Base-by-base conservation (phyloP, 2,797 vertebrate species). In the Muraenolepis orangiensis region DNA sequence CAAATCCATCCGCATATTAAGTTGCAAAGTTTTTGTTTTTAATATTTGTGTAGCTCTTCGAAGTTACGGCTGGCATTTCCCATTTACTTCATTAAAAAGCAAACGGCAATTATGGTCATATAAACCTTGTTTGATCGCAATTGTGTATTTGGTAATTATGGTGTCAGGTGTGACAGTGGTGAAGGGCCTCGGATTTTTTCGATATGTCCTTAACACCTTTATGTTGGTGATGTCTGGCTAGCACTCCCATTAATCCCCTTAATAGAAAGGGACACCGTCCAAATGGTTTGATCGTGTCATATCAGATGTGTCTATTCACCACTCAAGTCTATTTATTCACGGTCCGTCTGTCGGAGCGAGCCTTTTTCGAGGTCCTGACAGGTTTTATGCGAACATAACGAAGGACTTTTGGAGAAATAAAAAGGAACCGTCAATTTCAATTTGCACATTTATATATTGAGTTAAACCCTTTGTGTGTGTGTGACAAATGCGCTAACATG, bases 201-300 rank as follows among this genome's bases (percentile, higher is more conserved):
- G 6, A 38, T 38, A 38, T 38, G n/a, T 71, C 31, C 30, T 38
- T 70, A 23, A 70, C 38, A 34, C 38, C 69, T 23, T 36, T 38
- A 72, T 26, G 26, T 42, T 66, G 66, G 78, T 76, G 29, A 78
- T 84, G 69, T 82, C 72, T 29, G 66, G 72, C 71, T 68, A 36
- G 57, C 76, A 71, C 70, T 74, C 42, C 72, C 74, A 84, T 82
- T 82, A 72, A 84, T 85, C 71, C 64, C 16, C 77, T 81, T 77
- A 12, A 78, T 69, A 64, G 66, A 75, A 73, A 73, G 18, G 69
- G 28, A 73, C 31, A 76, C n/a, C 3, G 34, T 73, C 73, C 71
- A 57, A 77, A 76, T 71, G 69, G 74, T 81, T 72, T 77, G 16
- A 46, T 46, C 40, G 82, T 85, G 82, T 79, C 73, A 82, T 79